Evolutionary conservation across 2,888 invertebrate species (phyloP).

Genomic region (Cybosia mesomella): DNA sequence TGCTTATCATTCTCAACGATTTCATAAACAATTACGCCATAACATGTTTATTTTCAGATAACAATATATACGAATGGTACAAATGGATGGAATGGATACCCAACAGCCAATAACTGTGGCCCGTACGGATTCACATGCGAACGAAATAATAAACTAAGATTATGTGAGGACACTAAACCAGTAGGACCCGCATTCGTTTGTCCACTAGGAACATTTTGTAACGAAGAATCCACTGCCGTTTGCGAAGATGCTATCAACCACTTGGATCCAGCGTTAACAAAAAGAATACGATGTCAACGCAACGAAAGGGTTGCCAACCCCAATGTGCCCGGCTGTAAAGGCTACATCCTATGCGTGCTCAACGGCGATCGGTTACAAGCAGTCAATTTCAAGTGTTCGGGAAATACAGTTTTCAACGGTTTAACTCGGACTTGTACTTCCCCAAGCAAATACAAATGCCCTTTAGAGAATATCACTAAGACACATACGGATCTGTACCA

Average conservation of each 20-base stretch:
- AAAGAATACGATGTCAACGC: conserved; percentile 69
- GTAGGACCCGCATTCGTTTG: conserved; percentile 76
- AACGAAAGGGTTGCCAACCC: conserved; percentile 80
- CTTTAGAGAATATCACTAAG: conserved; percentile 62
- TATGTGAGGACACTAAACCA: conserved; percentile 73
- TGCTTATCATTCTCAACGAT: background rate
- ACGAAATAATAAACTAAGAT: conserved; percentile 64
- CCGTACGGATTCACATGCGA: conserved; percentile 79
- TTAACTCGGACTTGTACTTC: conserved; percentile 76
- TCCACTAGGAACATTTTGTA: conserved; percentile 76
- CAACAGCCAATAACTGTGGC: conserved; percentile 65
- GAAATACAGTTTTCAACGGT: conserved; percentile 79
- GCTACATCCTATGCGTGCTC: conserved; percentile 80
- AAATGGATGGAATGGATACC: conserved; percentile 43
- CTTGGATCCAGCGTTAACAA: conserved; percentile 70
- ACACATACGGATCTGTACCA: conserved; percentile 55
- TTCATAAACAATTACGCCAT: background rate
- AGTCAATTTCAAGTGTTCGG: conserved; percentile 80
- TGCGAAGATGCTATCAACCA: conserved; percentile 74
- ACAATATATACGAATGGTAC: conserved; percentile 31
- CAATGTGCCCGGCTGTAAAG: conserved; percentile 78
- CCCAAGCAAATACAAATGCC: conserved; percentile 76
- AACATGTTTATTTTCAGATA: conserved; percentile 49
- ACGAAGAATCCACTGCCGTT: conserved; percentile 78
- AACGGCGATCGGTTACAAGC: conserved; percentile 80